phyloP scores from a whole-genome alignment of 2,888 invertebrate genomes.

The Drosophila birchii region DNA sequence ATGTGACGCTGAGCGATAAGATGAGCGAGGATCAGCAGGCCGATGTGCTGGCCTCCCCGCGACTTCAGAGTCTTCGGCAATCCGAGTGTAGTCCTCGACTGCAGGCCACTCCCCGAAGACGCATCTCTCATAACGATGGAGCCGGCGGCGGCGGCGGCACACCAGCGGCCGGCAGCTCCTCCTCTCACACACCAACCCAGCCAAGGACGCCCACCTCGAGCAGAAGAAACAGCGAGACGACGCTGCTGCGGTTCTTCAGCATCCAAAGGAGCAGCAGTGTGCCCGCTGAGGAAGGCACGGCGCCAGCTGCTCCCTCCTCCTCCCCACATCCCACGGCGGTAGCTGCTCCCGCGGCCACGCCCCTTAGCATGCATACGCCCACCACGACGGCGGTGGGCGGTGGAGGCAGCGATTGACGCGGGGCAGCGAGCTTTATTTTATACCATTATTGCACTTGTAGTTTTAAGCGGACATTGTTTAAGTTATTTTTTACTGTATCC shows the following conservation, averaged over 20 bases:
- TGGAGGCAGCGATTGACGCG: slow-evolving; percentile 59
- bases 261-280: slow-evolving; percentile 66
- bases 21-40: slow-evolving; percentile 64
- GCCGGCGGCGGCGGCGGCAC: slow-evolving; percentile 37
- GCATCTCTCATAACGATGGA: slow-evolving; percentile 75
- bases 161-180: slow-evolving; percentile 10
- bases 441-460: slow-evolving; percentile 34
- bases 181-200: slow-evolving; percentile 44
- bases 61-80: slow-evolving; percentile 79
- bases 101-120: slow-evolving; percentile 71
- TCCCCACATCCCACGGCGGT: slow-evolving; percentile 37
- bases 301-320: slow-evolving; percentile 1
- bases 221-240: slow-evolving; percentile 83
- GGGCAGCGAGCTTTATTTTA: slow-evolving; percentile 5
- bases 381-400: slow-evolving; percentile 56
- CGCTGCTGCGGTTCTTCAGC: slow-evolving; percentile 83
- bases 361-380: slow-evolving; percentile 44
- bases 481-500: slow-evolving; percentile 43
- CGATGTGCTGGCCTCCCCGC: slow-evolving; percentile 78
- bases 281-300: slow-evolving; percentile 23
- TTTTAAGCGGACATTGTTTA: slow-evolving; percentile 46
- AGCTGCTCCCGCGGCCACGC: slow-evolving; percentile 8
- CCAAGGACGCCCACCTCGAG: slow-evolving; percentile 83
- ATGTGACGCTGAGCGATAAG: slow-evolving; percentile 75
- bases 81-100: slow-evolving; percentile 78